Percentiles rank a stretch among this genome's conserved stretches.
Conservation (phyloP, 2,888 invertebrate genomes). For the Aspidiotus destructor region DNA sequence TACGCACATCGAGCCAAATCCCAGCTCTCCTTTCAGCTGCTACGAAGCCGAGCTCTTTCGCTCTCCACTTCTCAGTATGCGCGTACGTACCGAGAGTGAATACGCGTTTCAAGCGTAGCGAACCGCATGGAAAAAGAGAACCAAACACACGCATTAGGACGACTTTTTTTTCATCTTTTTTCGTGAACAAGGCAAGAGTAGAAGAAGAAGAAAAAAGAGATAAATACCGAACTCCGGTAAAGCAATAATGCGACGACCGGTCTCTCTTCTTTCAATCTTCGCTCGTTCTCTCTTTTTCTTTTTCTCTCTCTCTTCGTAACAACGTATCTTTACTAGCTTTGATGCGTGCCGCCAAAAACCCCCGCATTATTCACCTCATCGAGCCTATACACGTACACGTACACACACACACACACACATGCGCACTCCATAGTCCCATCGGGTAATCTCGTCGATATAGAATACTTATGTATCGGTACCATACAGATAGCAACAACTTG, state of each 20-base stretch:
- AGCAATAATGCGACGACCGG: neutral
- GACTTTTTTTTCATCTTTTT: neutral
- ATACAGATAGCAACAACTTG: too few species aligned
- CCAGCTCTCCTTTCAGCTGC: too few species aligned
- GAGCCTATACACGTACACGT: neutral
- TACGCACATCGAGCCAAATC: too few species aligned
- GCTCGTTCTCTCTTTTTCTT: neutral
- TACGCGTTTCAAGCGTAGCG: too few species aligned
- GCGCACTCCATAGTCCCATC: too few species aligned
- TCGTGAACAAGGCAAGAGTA: neutral
- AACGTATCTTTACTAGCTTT: neutral
- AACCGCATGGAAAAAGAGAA: too few species aligned
- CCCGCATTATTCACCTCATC: conserved; percentile 2
- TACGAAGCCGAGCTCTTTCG: too few species aligned
- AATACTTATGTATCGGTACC: too few species aligned
- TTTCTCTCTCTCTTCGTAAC: neutral
- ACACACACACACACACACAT: too few species aligned
- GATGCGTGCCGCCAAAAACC: neutral
- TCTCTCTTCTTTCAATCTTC: neutral
- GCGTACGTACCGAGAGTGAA: too few species aligned
- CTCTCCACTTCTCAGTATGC: too few species aligned
- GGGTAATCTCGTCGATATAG: too few species aligned
- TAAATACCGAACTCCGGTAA: neutral
- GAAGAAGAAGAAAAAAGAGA: neutral
- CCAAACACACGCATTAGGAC: neutral